A percentile compares a stretch with the other conserved stretches of the same genome.
phyloP scores from a whole-genome alignment of 2,888 invertebrate species.

The Sussaba pulchella region DNA sequence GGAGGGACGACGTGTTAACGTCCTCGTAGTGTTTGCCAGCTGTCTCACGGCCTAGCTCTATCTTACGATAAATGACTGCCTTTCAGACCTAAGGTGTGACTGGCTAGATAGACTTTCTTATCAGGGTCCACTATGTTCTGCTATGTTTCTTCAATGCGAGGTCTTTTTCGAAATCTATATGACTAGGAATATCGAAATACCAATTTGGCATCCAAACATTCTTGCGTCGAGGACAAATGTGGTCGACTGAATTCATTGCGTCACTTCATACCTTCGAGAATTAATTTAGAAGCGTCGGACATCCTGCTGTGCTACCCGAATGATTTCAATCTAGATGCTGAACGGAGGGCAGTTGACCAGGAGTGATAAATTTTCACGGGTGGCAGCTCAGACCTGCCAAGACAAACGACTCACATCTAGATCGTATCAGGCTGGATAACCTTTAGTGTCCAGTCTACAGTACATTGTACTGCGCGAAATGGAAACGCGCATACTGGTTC shows the following conservation, averaged over 20 bases:
- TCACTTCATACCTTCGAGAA: not conserved
- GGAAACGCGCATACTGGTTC: slow-evolving; percentile 19
- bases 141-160: not conserved
- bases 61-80: slow-evolving; percentile 55
- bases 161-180: not conserved
- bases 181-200: slow-evolving; percentile 11
- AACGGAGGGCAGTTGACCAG: slow-evolving; percentile 36
- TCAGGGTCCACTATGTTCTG: slow-evolving; percentile 10
- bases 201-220: slow-evolving; percentile 11
- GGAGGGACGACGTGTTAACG: slow-evolving; percentile 57
- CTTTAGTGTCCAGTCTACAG: slow-evolving; percentile 50
- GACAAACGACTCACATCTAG: slow-evolving; percentile 61
- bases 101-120: slow-evolving; percentile 31
- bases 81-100: slow-evolving; percentile 41
- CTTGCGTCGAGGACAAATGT: too few relatives aligned
- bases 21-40: slow-evolving; percentile 54
- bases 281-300: slow-evolving; percentile 10
- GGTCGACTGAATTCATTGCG: not conserved
- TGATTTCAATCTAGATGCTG: slow-evolving; percentile 24
- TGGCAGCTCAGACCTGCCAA: slow-evolving; percentile 51
- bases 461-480: slow-evolving; percentile 44
- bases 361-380: slow-evolving; percentile 50
- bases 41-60: slow-evolving; percentile 18
- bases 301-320: slow-evolving; percentile 8
- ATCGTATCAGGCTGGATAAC: slow-evolving; percentile 55